phyloP scores from a whole-genome alignment of 2,113 vertebrate species.

The Microtus richardsoni region DNA sequence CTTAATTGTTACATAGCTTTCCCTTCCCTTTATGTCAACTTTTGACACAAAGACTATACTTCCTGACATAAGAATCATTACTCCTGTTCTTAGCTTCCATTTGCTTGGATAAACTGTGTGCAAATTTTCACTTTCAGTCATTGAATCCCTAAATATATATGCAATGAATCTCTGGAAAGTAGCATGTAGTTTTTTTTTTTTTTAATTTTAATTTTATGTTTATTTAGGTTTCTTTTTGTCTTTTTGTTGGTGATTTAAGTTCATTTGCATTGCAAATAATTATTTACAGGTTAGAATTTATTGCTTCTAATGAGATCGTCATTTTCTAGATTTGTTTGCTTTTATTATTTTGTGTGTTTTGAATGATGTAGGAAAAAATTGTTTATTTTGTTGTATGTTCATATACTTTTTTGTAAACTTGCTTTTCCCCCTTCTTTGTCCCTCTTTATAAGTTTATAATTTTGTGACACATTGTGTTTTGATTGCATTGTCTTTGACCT shows the following conservation, averaged over 20 bases:
- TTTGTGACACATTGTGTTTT: background rate
- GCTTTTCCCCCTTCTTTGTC: background rate
- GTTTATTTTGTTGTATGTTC: background rate
- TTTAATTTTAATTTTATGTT: background rate
- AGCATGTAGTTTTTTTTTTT: background rate
- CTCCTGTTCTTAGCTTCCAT: background rate
- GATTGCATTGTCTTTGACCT: background rate
- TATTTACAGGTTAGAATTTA: background rate
- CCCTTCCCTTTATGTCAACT: background rate
- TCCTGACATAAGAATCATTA: background rate
- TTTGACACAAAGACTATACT: background rate
- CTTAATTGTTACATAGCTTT: background rate
- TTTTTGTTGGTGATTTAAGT: background rate
- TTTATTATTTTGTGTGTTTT: background rate
- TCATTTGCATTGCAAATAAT: background rate
- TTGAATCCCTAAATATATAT: background rate
- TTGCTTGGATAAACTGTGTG: no score
- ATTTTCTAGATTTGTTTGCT: background rate
- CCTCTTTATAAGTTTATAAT: background rate
- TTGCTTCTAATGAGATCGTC: background rate
- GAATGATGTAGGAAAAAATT: background rate
- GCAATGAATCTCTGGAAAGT: background rate
- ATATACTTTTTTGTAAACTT: background rate
- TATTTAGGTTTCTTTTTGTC: background rate
- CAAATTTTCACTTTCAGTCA: background rate